Conservation (phyloP, 1,140 invertebrate species). For the Epicauta chinensis region DNA sequence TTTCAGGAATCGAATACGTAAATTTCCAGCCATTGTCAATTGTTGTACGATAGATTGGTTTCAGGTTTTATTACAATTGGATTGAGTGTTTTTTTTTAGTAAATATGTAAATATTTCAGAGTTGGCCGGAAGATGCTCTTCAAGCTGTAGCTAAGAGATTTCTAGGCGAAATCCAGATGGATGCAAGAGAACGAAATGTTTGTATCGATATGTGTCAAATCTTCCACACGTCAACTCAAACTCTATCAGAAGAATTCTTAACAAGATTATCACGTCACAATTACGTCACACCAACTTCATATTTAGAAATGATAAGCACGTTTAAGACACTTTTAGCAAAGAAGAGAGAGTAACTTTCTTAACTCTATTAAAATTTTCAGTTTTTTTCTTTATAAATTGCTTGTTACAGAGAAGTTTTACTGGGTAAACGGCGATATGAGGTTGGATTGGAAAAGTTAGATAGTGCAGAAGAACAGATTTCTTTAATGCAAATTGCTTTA, state of each 20-base stretch:
- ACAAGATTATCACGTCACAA: slow-evolving; percentile 62
- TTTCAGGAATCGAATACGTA: slow-evolving; percentile 70
- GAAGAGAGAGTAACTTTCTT: no score
- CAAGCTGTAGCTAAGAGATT: slow-evolving; percentile 82
- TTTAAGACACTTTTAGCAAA: no score
- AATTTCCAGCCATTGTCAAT: slow-evolving; percentile 85
- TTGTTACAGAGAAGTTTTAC: slow-evolving; percentile 68
- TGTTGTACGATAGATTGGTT: slow-evolving; percentile 86
- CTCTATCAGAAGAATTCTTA: slow-evolving; percentile 59
- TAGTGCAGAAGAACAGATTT: slow-evolving; percentile 66
- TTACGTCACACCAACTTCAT: slow-evolving; percentile 87
- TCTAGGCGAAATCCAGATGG: slow-evolving; percentile 69
- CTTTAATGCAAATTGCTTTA: slow-evolving; percentile 79
- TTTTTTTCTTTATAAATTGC: no score
- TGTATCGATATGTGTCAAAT: slow-evolving; percentile 77
- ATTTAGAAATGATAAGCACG: slow-evolving; percentile 69
- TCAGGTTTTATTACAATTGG: slow-evolving; percentile 1
- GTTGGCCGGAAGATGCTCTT: slow-evolving; percentile 57
- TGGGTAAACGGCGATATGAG: slow-evolving; percentile 73
- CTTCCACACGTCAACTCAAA: slow-evolving; percentile 73
- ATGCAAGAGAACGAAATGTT: slow-evolving; percentile 59
- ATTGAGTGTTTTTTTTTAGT: no score
- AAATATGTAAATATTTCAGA: slow-evolving; percentile 5
- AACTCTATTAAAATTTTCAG: slow-evolving; percentile 32
- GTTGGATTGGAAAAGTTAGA: slow-evolving; percentile 80